Base-by-base conservation (phyloP, 2,888 invertebrate genomes). In the Tenthredo notha region DNA sequence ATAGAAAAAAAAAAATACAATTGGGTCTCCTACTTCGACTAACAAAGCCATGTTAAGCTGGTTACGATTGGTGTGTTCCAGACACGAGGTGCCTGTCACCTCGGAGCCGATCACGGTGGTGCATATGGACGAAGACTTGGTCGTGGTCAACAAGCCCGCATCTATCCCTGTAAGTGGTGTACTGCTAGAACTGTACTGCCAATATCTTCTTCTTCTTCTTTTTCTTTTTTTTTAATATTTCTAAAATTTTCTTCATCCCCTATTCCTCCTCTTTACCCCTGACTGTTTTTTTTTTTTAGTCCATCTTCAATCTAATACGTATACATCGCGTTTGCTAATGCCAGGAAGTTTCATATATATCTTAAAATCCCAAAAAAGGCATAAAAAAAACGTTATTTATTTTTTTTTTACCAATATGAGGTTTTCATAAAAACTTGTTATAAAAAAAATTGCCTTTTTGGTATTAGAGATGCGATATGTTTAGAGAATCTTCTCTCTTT, bases 101-200 rank as follows among this genome's bases (percentile, higher is more conserved):
- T 98, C 98, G 95, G 97, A 98, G 96, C 97, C 97, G 95, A 98
- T 99, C 96, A 97, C 98, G 95, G 97, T 99, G 95, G 97, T 99
- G 94, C 97, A 98, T 95, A 98, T 99, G 96, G 98, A 98, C 95
- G 98, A 99, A 95, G 98, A 99, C 95, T 96, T 99, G 95, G 97
- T 99, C 95, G 99, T 99, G 95, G 98, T 99, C 95, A 98, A 99
- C 97, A 99, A 99, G 96, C 99, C 99, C 94, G 98, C 98, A 95
- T 99, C 99, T 95, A 98, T 99, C 95, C 99, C 99, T 95, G 98
- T 99, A 98, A 98, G 98, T 98, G 97, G 97, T 97, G 96, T 96
- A 95, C 96, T 96, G 95, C 90, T 91, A 93, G 92, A 90, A 93
- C 92, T 92, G 93, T 93, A 93, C 93, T 92, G 93, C 93, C 93